phyloP scores from a whole-genome alignment of 2,888 invertebrate species.

The Baccha elongata region DNA sequence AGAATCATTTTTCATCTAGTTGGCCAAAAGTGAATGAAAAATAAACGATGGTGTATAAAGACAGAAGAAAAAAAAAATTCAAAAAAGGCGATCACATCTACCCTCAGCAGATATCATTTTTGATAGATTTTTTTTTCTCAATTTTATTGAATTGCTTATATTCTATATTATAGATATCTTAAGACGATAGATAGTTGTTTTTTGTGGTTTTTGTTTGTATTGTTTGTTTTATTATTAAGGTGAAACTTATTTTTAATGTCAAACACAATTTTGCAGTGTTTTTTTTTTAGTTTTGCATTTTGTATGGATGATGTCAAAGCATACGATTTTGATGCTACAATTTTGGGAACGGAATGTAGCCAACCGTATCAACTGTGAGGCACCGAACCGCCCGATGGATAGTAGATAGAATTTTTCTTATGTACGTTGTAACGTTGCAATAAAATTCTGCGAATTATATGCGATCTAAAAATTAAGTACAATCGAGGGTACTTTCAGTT shows the following conservation, averaged over 20 bases:
- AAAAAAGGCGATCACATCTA: conserved; percentile 69
- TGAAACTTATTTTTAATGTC: conserved; percentile 50
- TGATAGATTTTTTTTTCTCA: conserved; percentile 50
- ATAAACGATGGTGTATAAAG: not conserved
- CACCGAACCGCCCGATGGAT: conserved; percentile 70
- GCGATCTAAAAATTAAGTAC: not conserved
- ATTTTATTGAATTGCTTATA: conserved; percentile 61
- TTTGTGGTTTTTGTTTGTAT: conserved; percentile 33
- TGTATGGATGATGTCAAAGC: conserved; percentile 73
- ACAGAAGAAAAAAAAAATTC: not conserved
- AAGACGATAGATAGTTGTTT: conserved; percentile 53
- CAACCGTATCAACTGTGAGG: conserved; percentile 75
- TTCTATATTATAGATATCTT: conserved; percentile 58
- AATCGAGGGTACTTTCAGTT: not conserved
- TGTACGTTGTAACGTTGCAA: not conserved
- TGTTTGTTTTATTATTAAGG: conserved; percentile 33
- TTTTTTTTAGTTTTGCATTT: conserved; percentile 42
- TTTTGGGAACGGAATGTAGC: conserved; percentile 72
- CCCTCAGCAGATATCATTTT: conserved; percentile 68
- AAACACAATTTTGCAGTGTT: conserved; percentile 54
- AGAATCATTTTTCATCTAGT: conserved; percentile 52
- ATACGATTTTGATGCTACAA: conserved; percentile 74
- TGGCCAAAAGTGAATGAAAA: not conserved
- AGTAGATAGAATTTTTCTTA: not conserved
- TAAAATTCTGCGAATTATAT: conserved; percentile 59